Evolutionary conservation across 2,797 vertebrate genomes (phyloP).

Genomic region (Gymnopithys bicolor): DNA sequence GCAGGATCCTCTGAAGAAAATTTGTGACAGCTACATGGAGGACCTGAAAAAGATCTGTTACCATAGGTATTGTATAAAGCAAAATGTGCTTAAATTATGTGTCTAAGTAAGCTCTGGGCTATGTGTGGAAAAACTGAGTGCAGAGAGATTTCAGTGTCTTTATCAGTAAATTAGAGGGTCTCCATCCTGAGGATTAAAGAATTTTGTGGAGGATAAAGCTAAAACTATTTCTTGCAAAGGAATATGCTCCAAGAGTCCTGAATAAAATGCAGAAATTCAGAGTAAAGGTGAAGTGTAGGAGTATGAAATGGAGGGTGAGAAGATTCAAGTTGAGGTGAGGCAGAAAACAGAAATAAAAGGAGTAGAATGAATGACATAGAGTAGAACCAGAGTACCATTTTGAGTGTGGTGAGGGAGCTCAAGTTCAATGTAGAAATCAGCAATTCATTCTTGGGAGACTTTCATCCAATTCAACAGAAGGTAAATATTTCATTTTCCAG

Average conservation of each 20-base stretch:
- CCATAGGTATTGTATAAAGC: constrained; percentile 80
- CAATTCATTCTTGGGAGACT: neutral
- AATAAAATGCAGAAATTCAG: neutral
- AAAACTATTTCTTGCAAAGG: neutral
- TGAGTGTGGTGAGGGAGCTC: neutral
- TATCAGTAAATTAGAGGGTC: neutral
- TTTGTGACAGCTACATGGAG: constrained; percentile 88
- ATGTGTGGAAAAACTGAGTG: neutral
- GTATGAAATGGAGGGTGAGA: neutral
- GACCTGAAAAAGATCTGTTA: constrained; percentile 88
- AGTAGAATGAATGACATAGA: neutral
- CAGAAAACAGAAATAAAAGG: neutral
- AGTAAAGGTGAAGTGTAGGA: neutral
- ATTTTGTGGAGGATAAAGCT: neutral
- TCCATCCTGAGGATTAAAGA: neutral
- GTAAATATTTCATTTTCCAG: neutral
- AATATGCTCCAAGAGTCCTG: neutral
- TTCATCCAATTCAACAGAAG: neutral
- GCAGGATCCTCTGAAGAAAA: constrained; percentile 85
- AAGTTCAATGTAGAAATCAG: neutral
- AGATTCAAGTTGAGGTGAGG: neutral
- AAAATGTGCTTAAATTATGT: rapidly evolving
- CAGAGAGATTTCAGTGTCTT: neutral
- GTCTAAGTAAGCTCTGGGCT: neutral
- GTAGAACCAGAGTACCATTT: neutral